Base-by-base conservation (phyloP, 1,140 invertebrate species). In the Tribolium madens region DNA sequence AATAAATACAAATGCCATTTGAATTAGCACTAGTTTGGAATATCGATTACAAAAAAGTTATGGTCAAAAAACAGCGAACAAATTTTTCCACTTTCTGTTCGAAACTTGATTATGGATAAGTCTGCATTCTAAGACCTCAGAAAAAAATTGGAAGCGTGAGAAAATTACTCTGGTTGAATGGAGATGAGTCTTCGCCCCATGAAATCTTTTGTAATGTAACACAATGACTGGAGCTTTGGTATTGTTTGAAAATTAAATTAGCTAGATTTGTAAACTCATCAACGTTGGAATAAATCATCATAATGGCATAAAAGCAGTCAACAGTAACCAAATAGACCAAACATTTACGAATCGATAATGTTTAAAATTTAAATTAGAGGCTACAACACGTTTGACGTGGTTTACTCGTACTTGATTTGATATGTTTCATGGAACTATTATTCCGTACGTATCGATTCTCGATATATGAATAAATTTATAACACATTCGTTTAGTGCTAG, bases 211-310 rank as follows among this genome's bases (percentile, higher is more conserved):
- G 52, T 57, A 18, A 57, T 18, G 52, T 57, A 18, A 3, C 10
- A 52, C 15, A 17, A 53, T 13, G 15, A 53, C 12, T 26, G 18
- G 18, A 26, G 52, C 10, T 57, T 57, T 18, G 7, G 1, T 17
- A 17, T 57, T 57, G 52, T 57, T 57, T 57, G 52, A n/a, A 57
- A 57, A 57, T 57, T 21, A 57, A 57, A 57, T 57, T 57, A 57
- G 52, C 15, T 26, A 57, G 52, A 57, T 57, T 57, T 21, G 17
- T 57, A 18, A 57, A 57, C 52, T 57, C 52, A 57, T 57, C 52
- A 57, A 2, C 7, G 18, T 57, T 26, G 18, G 13, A 12, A 57
- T 57, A 57, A 57, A 17, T 57, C 52, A n/a, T 14, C 15, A 18
- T 57, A 6, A 26, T 26, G 52, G 18, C 21, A 57, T 57, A 57